phyloP scores from a whole-genome alignment of 1,140 invertebrate genomes.

The Drosophila albomicans region DNA sequence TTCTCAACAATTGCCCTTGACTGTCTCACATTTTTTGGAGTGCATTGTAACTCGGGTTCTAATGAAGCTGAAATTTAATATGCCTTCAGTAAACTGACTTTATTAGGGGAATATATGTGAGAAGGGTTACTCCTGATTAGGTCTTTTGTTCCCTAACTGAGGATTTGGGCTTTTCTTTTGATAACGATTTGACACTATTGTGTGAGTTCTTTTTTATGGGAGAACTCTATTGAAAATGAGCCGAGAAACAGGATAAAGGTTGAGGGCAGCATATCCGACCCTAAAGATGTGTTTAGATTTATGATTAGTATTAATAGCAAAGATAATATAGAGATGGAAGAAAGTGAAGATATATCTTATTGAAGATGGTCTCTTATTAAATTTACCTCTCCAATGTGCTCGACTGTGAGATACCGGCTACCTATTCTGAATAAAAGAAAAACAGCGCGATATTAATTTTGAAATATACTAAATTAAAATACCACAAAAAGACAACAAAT shows the following conservation, averaged over 20 bases:
- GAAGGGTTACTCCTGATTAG: conserved; percentile 9
- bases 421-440: no score
- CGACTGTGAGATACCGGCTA: no score
- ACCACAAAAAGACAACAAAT: no score
- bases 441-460: no score
- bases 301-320: conserved; percentile 1
- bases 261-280: background rate
- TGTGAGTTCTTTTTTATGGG: background rate
- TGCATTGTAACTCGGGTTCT: conserved; percentile 5
- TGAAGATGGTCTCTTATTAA: no score
- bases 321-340: background rate
- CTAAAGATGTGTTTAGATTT: background rate
- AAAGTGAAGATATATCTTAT: no score
- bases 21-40: conserved; percentile 3
- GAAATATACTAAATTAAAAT: no score
- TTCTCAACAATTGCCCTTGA: conserved; percentile 20
- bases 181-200: conserved; percentile 7
- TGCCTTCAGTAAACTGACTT: conserved; percentile 22
- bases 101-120: background rate
- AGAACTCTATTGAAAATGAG: background rate
- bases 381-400: no score
- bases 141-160: conserved; percentile 6
- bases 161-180: conserved; percentile 1
- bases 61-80: conserved; percentile 43
- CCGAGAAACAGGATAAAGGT: background rate